Conservation (phyloP, 2,113 vertebrate species). For the Arothron firmamentum region DNA sequence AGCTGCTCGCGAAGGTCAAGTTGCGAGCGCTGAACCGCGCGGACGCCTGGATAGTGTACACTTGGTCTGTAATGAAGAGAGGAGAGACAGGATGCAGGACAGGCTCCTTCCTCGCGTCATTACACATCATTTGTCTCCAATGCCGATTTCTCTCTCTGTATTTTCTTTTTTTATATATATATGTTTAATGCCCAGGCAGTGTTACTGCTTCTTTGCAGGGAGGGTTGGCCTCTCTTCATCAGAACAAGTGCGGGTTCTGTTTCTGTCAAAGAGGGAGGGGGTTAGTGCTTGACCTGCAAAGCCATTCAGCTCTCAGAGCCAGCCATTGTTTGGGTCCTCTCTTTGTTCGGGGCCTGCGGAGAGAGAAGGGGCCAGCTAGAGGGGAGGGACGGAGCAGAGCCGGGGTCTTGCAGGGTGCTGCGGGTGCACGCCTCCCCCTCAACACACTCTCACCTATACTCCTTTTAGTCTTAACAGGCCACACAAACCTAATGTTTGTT, state of each 20-base stretch:
- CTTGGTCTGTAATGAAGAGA: constrained; percentile 49
- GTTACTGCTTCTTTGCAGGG: constrained; percentile 73
- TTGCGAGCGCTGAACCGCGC: constrained; percentile 47
- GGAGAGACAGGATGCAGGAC: constrained; percentile 60
- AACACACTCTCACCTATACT: constrained; percentile 55
- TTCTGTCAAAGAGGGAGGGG: constrained; percentile 70
- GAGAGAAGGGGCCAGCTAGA: constrained; percentile 66
- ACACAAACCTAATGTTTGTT: constrained; percentile 30
- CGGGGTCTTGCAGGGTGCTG: constrained; percentile 54
- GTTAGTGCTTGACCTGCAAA: constrained; percentile 77
- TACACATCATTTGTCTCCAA: constrained; percentile 69
- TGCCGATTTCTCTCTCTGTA: constrained; percentile 62
- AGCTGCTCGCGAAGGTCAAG: constrained; percentile 51
- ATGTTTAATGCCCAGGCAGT: constrained; percentile 72
- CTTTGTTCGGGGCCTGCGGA: constrained; percentile 75
- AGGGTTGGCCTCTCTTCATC: constrained; percentile 76
- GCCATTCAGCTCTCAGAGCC: constrained; percentile 75
- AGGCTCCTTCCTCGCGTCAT: constrained; percentile 65
- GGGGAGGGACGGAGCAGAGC: constrained; percentile 52
- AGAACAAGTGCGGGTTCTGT: constrained; percentile 80
- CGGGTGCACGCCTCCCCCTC: constrained; percentile 53
- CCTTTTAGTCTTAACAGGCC: constrained; percentile 43
- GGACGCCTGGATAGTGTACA: constrained; percentile 67
- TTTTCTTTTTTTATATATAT: constrained; percentile 71
- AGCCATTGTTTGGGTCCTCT: constrained; percentile 75